A percentile compares a stretch with the other conserved stretches of the same genome.
phyloP scores from a whole-genome alignment of 2,797 vertebrate species.

The Diplodus puntazzo region DNA sequence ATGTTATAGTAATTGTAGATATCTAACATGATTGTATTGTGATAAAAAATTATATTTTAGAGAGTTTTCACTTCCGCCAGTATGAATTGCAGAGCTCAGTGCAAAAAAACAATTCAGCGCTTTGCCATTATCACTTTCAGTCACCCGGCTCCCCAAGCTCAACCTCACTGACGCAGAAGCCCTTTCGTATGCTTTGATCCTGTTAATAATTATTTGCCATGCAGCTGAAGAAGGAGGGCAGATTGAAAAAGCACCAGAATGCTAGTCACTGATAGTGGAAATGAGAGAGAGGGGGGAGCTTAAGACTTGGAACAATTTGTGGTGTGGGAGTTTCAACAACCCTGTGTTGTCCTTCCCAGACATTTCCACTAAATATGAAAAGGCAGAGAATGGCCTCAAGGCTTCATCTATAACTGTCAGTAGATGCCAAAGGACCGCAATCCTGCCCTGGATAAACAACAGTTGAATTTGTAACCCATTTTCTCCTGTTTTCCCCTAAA shows the following conservation, averaged over 20 bases:
- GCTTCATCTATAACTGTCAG: constrained; percentile 19
- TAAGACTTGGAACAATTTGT: constrained; percentile 34
- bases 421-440: constrained; percentile 32
- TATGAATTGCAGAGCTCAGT: constrained; percentile 18
- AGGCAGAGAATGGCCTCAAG: constrained; percentile 10
- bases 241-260: constrained; percentile 60
- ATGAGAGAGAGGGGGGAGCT: neutral
- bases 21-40: constrained; percentile 9
- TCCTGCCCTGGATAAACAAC: constrained; percentile 22
- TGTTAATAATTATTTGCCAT: constrained; percentile 74
- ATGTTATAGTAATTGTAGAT: neutral
- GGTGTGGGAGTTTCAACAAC: constrained; percentile 45
- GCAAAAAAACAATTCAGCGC: constrained; percentile 54
- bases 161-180: constrained; percentile 54
- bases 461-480: constrained; percentile 15
- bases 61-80: constrained; percentile 13
- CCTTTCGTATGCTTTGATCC: constrained; percentile 76
- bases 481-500: neutral
- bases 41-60: neutral
- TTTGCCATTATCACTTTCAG: constrained; percentile 64
- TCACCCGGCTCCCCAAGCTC: constrained; percentile 72
- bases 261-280: constrained; percentile 55
- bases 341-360: constrained; percentile 44
- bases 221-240: constrained; percentile 63
- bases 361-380: constrained; percentile 32